phyloP scores from a whole-genome alignment of 2,797 vertebrate genomes.

The Rhinoraja longicauda region DNA sequence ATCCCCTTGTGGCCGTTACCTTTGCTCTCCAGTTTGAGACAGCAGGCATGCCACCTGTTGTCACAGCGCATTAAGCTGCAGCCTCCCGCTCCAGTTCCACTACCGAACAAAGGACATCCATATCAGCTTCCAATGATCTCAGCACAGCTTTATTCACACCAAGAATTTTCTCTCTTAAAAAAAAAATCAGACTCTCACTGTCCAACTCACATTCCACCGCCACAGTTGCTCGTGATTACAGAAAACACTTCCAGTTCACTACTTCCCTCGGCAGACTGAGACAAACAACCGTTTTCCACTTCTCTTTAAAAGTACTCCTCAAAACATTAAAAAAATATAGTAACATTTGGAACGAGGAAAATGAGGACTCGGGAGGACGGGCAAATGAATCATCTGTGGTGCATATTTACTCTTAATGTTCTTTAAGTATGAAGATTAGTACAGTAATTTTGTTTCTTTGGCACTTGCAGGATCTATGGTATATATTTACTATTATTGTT shows the following conservation, averaged over 20 bases:
- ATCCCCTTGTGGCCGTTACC: not conserved
- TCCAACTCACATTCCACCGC: conserved; percentile 19
- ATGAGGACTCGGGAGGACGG: not conserved
- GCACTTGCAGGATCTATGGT: not conserved
- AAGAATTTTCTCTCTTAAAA: not conserved
- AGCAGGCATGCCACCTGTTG: conserved; percentile 16
- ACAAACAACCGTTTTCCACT: not conserved
- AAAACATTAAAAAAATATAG: not conserved
- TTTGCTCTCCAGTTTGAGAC: not conserved
- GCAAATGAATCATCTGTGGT: not conserved
- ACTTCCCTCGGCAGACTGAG: not conserved
- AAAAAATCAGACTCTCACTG: not conserved
- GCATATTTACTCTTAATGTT: not conserved
- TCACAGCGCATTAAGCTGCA: not conserved
- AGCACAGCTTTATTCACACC: conserved; percentile 5
- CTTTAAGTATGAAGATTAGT: not conserved
- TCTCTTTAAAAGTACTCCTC: not conserved
- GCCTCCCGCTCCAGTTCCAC: not conserved
- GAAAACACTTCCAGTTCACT: conserved; percentile 20
- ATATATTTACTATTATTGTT: not conserved
- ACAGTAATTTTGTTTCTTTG: not conserved
- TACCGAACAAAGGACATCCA: not conserved
- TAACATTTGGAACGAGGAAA: not conserved
- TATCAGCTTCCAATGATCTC: conserved; percentile 19
- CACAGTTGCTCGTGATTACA: conserved; percentile 29